A percentile compares a stretch with the other conserved stretches of the same genome.
These are phyloP conservation scores for Cheiracanthium punctorium DNA, from an alignment of 2,888 invertebrate species.

Conservation along the genomic window DNA sequence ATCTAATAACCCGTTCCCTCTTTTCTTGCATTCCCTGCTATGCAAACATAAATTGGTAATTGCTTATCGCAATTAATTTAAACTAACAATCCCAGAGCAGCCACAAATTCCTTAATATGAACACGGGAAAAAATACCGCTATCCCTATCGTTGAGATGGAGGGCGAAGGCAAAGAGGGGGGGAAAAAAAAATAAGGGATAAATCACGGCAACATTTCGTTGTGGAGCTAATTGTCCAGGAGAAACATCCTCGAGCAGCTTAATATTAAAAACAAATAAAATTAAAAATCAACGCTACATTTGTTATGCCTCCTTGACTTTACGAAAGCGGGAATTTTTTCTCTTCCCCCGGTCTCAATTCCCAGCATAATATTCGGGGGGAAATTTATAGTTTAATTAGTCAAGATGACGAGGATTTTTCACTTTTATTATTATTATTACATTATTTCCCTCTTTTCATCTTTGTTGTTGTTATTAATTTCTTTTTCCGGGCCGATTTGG, in stretches of 20 bases:
- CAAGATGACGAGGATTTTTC: conserved; percentile 68
- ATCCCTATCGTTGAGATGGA: conserved; percentile 18
- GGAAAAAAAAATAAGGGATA: conserved; percentile 45
- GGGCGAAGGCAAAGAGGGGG: too few species aligned
- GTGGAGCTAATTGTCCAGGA: conserved; percentile 59
- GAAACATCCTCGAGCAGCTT: conserved; percentile 56
- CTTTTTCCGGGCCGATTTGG: conserved; percentile 57
- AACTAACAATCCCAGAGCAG: conserved; percentile 66
- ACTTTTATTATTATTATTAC: conserved; percentile 66
- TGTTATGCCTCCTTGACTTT: conserved; percentile 67
- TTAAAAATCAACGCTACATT: conserved; percentile 66
- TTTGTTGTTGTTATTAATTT: conserved; percentile 60
- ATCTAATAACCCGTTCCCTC: conserved; percentile 11
- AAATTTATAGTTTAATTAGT: conserved; percentile 70
- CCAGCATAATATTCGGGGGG: conserved; percentile 58
- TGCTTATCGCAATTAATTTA: conserved; percentile 69
- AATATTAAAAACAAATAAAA: conserved; percentile 69
- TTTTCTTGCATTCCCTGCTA: conserved; percentile 32
- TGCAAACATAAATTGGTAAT: conserved; percentile 64
- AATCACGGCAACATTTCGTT: conserved; percentile 60
- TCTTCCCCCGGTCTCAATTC: conserved; percentile 29
- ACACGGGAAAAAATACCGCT: conserved; percentile 40
- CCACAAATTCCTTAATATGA: conserved; percentile 69
- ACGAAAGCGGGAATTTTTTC: conserved; percentile 38
- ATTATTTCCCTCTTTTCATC: conserved; percentile 42